Evolutionary conservation across 2,888 invertebrate species (phyloP), one percentile per base, ranked within the genome.

Genomic region (Pheosia tremula): DNA sequence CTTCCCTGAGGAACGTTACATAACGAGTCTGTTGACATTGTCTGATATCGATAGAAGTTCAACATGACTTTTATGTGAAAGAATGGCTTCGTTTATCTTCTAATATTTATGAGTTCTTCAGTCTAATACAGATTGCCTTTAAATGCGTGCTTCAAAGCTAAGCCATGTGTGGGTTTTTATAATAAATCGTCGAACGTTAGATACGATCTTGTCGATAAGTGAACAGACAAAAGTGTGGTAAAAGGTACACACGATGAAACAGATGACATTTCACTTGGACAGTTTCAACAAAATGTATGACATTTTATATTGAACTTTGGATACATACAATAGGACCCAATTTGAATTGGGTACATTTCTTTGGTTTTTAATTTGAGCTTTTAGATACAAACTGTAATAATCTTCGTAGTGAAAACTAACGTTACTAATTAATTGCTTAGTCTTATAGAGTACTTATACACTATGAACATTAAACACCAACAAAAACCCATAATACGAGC

Each of bases 31-130:
- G 79, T 90, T 90, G 86, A 88, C 88, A 84, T 74, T 81, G 73
- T 63, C 68, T 74, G 82, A 82, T 88, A 90, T 85, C 83, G 77
- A 83, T 84, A 81, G 24, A 24, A 24, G 74, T 85, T 80, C 81
- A 82, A 87, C 79, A 83, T 65, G 79, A 80, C 78, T 84, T 85
- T 83, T 80, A 83, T 83, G 81, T 79, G 78, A 81, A 81, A 82
- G 75, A 85, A 84, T 77, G 77, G 74, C 71, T 79, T 61, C 78
- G 75, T 82, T 84, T 88, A 86, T 87, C 84, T 79, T 68, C 59
- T 69, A 82, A 83, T 84, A 84, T 85, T 86, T 85, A 87, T 80
- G 83, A 83, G 73, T 68, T 77, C 77, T 79, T 78, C 79, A 82
- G 83, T 86, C 80, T 82, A 79, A 79, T 74, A 84, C 79, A 78